A percentile compares a stretch with the other conserved stretches of the same genome.
Conservation (phyloP, 2,888 invertebrate species). For the Lepas anatifera region DNA sequence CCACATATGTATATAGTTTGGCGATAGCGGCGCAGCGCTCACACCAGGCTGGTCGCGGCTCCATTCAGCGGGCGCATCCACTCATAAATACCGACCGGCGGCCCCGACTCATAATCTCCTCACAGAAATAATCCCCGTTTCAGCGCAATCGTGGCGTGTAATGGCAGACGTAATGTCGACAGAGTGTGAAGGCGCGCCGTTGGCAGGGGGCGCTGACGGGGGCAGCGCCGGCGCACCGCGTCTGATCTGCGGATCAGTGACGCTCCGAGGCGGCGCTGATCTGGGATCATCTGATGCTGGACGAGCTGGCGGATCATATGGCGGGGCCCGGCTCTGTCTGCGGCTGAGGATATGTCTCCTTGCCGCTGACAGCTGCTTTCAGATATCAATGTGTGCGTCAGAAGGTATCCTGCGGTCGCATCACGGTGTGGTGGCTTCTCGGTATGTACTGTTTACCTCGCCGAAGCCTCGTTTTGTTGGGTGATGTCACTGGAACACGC, state of each 20-base stretch:
- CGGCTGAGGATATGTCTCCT: too few species aligned
- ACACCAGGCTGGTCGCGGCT: neutral
- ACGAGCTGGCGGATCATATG: neutral
- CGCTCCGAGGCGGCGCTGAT: neutral
- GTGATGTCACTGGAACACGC: too few species aligned
- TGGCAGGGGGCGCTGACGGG: too few species aligned
- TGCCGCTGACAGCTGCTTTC: too few species aligned
- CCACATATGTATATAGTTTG: constrained; percentile 6
- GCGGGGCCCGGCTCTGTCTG: too few species aligned
- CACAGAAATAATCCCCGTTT: neutral
- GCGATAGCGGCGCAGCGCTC: neutral
- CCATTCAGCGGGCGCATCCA: neutral
- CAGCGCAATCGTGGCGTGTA: constrained; percentile 2
- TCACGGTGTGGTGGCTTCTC: too few species aligned
- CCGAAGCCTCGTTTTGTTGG: too few species aligned
- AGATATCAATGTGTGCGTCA: too few species aligned
- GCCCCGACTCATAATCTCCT: neutral
- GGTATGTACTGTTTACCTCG: too few species aligned
- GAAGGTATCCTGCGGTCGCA: too few species aligned
- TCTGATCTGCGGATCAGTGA: neutral
- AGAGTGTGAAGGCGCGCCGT: neutral
- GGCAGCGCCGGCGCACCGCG: neutral
- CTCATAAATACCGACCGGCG: neutral
- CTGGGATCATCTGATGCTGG: neutral
- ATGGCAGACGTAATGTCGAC: neutral